A percentile compares a stretch with the other conserved stretches of the same genome.
These are phyloP conservation scores for Melospiza melodia DNA, from an alignment of 2,113 vertebrate species.

Conservation along the genomic window DNA sequence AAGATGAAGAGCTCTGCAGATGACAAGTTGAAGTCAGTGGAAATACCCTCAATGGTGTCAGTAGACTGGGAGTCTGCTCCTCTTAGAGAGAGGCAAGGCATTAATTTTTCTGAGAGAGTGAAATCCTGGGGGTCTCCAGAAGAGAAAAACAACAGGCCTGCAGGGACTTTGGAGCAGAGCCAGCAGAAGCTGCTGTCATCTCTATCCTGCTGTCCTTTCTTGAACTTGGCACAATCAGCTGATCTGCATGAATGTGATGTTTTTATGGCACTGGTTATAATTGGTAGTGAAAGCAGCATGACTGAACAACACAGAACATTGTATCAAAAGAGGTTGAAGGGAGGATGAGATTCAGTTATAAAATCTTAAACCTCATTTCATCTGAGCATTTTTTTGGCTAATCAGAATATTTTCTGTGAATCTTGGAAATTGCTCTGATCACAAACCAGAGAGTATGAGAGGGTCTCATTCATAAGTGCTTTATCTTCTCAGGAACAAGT, in stretches of 20 bases:
- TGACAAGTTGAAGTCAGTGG: not conserved
- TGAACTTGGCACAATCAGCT: slow-evolving; percentile 67
- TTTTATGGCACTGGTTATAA: slow-evolving; percentile 59
- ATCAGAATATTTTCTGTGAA: slow-evolving; percentile 63
- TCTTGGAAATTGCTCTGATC: slow-evolving; percentile 58
- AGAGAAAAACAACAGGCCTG: slow-evolving; percentile 40
- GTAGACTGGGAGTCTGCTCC: not conserved
- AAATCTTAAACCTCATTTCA: slow-evolving; percentile 50
- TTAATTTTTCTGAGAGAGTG: not conserved
- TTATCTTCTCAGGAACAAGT: slow-evolving; percentile 69
- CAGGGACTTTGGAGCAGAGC: slow-evolving; percentile 30
- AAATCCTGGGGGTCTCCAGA: slow-evolving; percentile 24
- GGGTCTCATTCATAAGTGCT: slow-evolving; percentile 62
- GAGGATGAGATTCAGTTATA: slow-evolving; percentile 29
- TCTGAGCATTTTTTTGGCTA: slow-evolving; percentile 15
- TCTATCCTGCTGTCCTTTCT: slow-evolving; percentile 61
- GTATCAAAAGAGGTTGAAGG: slow-evolving; percentile 48
- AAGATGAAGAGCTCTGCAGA: not conserved
- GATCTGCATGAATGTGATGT: slow-evolving; percentile 59
- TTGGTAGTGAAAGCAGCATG: slow-evolving; percentile 21
- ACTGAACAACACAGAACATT: not conserved
- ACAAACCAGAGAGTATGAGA: slow-evolving; percentile 48
- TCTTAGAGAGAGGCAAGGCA: not conserved
- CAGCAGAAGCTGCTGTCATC: slow-evolving; percentile 53
- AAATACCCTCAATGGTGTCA: not conserved